Evolutionary conservation across 1,140 invertebrate genomes (phyloP).

Genomic region (Caligus rogercresseyi): DNA sequence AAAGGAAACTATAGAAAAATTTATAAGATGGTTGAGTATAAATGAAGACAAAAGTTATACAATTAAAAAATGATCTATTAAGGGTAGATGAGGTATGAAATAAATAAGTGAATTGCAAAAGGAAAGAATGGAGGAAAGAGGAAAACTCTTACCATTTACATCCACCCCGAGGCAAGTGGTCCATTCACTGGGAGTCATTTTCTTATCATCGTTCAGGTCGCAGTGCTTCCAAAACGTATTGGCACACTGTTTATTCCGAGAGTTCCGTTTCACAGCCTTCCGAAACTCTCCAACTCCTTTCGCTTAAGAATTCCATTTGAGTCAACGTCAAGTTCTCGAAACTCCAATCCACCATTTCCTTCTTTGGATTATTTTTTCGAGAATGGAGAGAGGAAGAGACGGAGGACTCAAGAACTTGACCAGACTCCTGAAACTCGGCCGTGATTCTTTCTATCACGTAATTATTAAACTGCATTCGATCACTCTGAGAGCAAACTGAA

Average conservation of each 20-base stretch:
- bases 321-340: conserved; percentile 29
- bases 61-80: too few relatives aligned
- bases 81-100: too few relatives aligned
- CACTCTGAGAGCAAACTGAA: conserved; percentile 20
- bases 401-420: background rate
- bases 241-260: conserved; percentile 30
- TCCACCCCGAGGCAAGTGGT: conserved; percentile 30
- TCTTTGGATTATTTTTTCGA: conserved; percentile 17
- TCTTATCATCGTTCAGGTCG: conserved; percentile 29
- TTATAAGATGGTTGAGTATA: too few relatives aligned
- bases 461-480: conserved; percentile 28
- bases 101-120: background rate
- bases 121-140: background rate
- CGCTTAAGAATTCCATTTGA: conserved; percentile 27
- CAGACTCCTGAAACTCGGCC: conserved; percentile 26
- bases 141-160: conserved; percentile 23
- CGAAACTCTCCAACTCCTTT: conserved; percentile 28
- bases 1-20: conserved; percentile 29
- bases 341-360: conserved; percentile 29
- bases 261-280: conserved; percentile 29
- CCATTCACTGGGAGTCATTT: conserved; percentile 30
- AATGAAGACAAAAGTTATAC: too few relatives aligned
- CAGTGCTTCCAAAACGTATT: conserved; percentile 30
- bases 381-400: background rate
- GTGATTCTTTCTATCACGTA: conserved; percentile 29